Evolutionary conservation across 2,888 invertebrate species (phyloP).

Genomic region (Lampropteryx suffumata): DNA sequence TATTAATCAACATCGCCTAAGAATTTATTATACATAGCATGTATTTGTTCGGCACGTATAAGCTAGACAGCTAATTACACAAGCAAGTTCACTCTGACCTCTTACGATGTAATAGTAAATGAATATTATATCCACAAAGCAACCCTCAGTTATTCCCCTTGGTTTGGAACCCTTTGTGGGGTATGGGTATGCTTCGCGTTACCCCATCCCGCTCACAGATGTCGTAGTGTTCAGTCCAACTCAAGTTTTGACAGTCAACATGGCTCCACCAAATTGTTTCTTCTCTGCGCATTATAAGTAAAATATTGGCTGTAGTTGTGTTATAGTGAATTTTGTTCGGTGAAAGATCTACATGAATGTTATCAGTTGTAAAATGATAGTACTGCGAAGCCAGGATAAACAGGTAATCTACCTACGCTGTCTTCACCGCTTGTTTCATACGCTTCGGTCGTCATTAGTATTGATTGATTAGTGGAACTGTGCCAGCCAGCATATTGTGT

Average conservation of each 20-base stretch:
- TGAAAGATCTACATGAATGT: constrained; percentile 23
- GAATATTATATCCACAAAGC: constrained; percentile 11
- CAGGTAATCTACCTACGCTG: constrained; percentile 31
- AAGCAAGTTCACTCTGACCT: constrained; percentile 28
- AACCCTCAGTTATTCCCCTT: constrained; percentile 16
- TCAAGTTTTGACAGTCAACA: constrained; percentile 40
- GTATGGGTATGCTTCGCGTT: constrained; percentile 10
- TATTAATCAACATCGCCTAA: too few relatives aligned
- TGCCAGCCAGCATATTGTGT: constrained; percentile 31
- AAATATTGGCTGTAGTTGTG: constrained; percentile 6
- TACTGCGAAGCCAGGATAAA: constrained; percentile 22
- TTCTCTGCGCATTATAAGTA: constrained; percentile 16
- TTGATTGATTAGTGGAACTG: constrained; percentile 60
- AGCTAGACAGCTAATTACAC: too few relatives aligned
- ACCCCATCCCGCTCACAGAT: constrained; percentile 35
- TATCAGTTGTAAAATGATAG: constrained; percentile 20
- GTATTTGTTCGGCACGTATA: too few relatives aligned
- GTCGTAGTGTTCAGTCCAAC: constrained; percentile 28
- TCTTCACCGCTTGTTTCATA: constrained; percentile 30
- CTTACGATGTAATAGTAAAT: constrained; percentile 23
- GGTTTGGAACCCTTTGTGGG: constrained; percentile 10
- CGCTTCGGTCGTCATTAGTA: constrained; percentile 42
- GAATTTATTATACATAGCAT: too few relatives aligned
- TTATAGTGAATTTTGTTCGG: constrained; percentile 13
- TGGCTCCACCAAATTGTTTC: constrained; percentile 32